These are phyloP conservation scores for Gymnogyps californianus DNA, from an alignment of 2,113 vertebrate genomes.

Conservation along the genomic window DNA sequence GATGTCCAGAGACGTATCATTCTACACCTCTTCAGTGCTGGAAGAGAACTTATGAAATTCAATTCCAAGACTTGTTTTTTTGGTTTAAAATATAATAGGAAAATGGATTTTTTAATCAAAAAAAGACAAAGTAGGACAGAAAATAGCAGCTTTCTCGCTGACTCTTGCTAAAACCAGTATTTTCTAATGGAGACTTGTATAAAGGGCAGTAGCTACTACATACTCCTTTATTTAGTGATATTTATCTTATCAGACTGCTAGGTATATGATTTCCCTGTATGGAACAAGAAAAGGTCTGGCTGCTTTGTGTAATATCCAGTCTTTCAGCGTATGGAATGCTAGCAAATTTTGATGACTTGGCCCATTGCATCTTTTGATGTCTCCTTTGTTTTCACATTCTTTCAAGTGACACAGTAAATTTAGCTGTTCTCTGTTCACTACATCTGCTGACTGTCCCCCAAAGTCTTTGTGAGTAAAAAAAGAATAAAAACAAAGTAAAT, in stretches of 20 bases:
- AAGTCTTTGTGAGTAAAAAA: neutral
- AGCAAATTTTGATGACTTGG: neutral
- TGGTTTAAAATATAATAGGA: neutral
- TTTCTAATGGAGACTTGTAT: neutral
- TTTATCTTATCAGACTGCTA: neutral
- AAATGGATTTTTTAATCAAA: neutral
- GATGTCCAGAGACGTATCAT: neutral
- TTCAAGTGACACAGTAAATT: slow-evolving; percentile 29
- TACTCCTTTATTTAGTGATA: neutral
- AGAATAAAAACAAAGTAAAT: neutral
- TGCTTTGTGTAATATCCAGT: neutral
- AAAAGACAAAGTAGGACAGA: neutral
- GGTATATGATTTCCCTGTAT: neutral
- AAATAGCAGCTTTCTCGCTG: neutral
- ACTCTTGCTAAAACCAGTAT: neutral
- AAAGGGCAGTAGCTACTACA: neutral
- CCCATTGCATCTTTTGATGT: neutral
- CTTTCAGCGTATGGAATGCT: neutral
- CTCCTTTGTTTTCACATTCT: neutral
- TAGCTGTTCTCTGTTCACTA: neutral
- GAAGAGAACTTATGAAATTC: neutral
- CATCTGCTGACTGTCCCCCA: neutral
- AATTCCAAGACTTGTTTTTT: neutral
- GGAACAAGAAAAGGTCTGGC: neutral
- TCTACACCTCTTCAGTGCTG: neutral